phyloP scores from a whole-genome alignment of 2,888 invertebrate species.

The Drosophila stalkeri region DNA sequence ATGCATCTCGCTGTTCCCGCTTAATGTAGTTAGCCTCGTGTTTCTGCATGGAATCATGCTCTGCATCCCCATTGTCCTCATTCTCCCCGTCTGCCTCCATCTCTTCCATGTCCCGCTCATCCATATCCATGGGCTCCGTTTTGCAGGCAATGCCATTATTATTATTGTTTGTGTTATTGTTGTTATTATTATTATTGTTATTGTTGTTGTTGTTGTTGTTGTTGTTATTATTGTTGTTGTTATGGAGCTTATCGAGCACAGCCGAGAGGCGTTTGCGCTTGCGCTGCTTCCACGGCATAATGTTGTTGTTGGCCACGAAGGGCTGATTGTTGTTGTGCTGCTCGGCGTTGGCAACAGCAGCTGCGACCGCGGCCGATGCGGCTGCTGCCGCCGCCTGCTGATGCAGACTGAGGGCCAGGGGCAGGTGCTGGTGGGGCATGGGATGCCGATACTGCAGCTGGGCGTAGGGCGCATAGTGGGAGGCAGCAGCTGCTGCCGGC shows the following conservation, averaged over 20 bases:
- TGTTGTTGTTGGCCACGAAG: constrained; percentile 88
- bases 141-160: constrained; percentile 67
- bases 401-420: constrained; percentile 78
- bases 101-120: constrained; percentile 56
- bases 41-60: constrained; percentile 41
- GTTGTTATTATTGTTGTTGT: constrained; percentile 85
- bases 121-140: constrained; percentile 72
- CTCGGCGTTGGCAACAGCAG: constrained; percentile 81
- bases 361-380: constrained; percentile 71
- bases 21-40: constrained; percentile 67
- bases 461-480: constrained; percentile 73
- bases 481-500: constrained; percentile 48
- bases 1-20: constrained; percentile 49
- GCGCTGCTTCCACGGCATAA: constrained; percentile 88
- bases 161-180: constrained; percentile 68
- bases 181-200: constrained; percentile 30
- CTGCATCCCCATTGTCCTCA: constrained; percentile 40
- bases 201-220: constrained; percentile 82
- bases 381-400: constrained; percentile 82
- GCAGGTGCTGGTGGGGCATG: constrained; percentile 78
- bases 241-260: constrained; percentile 91
- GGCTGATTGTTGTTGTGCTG: constrained; percentile 86
- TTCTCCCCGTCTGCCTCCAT: constrained; percentile 44
- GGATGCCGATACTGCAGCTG: constrained; percentile 75
- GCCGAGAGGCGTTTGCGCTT: constrained; percentile 93